Percentiles rank a stretch among this genome's conserved stretches.
These are phyloP conservation scores for Scolopax mira DNA, from an alignment of 2,113 vertebrate species.

Conservation along the genomic window DNA sequence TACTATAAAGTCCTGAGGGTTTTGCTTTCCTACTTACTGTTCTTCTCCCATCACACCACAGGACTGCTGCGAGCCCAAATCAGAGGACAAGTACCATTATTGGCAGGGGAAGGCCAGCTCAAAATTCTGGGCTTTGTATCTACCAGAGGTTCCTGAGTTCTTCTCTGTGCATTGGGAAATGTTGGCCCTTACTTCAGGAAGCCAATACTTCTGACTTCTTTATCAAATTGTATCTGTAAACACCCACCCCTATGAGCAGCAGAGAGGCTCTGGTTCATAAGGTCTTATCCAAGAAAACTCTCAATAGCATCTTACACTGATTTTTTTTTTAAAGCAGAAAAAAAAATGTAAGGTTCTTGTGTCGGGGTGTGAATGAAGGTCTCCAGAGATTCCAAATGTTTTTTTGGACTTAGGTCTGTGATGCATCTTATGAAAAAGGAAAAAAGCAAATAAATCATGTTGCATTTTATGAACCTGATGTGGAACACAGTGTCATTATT, in stretches of 20 bases:
- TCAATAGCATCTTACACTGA: neutral
- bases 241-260: rapidly evolving
- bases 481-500: neutral
- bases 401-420: neutral
- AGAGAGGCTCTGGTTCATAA: neutral
- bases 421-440: neutral
- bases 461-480: neutral
- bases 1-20: neutral
- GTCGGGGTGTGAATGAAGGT: neutral
- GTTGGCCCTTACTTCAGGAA: neutral
- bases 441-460: neutral
- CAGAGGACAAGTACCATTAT: neutral
- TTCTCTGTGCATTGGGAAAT: neutral
- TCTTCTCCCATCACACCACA: neutral
- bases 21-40: neutral
- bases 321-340: neutral
- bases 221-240: neutral
- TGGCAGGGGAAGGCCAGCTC: neutral
- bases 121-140: neutral
- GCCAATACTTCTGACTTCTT: neutral
- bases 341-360: neutral
- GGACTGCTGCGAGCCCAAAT: neutral
- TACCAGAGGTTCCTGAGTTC: neutral
- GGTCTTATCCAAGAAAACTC: neutral
- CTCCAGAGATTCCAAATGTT: neutral